Conservation (phyloP, 2,797 vertebrate genomes). For the Bufotes viridis region DNA sequence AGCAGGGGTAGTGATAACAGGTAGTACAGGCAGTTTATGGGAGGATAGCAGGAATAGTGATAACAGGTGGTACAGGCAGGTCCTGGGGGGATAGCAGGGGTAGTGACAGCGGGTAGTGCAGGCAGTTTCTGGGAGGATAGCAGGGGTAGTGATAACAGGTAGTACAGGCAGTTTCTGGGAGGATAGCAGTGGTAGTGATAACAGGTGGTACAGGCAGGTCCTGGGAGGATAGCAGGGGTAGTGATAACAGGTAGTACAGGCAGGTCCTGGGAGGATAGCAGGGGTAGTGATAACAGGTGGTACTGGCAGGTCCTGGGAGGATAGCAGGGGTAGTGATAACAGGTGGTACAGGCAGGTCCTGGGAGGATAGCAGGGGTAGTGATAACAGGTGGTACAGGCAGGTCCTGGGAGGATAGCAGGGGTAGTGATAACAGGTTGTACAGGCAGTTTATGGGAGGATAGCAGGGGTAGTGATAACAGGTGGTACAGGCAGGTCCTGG, state of each 20-base stretch:
- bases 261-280: neutral
- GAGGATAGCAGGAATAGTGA: too few species aligned
- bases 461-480: neutral
- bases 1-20: too few species aligned
- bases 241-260: neutral
- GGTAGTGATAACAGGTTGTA: neutral
- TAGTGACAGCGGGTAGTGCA: neutral
- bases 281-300: too few species aligned
- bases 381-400: neutral
- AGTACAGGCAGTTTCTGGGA: too few species aligned
- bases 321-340: neutral
- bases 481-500: neutral
- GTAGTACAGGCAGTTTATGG: too few species aligned
- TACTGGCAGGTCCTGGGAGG: neutral
- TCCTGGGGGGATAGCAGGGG: too few species aligned
- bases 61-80: too few species aligned
- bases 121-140: neutral
- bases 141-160: neutral
- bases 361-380: neutral
- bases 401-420: neutral
- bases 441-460: neutral
- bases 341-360: neutral
- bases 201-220: neutral
- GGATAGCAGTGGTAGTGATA: neutral
- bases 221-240: neutral